These are phyloP conservation scores for Chionis minor DNA, from an alignment of 2,113 vertebrate species.

Conservation along the genomic window DNA sequence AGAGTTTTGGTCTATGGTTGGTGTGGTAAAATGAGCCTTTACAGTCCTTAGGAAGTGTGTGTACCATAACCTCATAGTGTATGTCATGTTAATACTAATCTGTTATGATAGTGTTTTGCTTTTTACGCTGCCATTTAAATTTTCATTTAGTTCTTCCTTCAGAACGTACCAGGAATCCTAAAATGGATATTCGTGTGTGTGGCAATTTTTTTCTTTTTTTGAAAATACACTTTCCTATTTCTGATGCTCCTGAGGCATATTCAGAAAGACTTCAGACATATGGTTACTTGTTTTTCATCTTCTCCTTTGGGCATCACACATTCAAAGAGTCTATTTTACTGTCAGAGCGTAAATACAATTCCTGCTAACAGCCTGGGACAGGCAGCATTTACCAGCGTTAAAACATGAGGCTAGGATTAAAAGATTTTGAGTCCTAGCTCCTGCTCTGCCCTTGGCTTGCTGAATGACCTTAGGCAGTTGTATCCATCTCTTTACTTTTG, in stretches of 20 bases:
- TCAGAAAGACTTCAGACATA: constrained; percentile 46
- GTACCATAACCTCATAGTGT: background rate
- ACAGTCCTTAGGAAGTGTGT: background rate
- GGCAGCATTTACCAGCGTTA: constrained; percentile 36
- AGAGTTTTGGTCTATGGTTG: background rate
- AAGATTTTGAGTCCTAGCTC: background rate
- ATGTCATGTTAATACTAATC: background rate
- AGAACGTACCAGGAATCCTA: background rate
- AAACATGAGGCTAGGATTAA: background rate
- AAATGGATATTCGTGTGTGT: background rate
- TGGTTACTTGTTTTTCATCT: constrained; percentile 48
- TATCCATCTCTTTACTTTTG: background rate
- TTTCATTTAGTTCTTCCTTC: background rate
- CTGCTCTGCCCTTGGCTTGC: background rate
- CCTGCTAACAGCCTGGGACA: constrained; percentile 16
- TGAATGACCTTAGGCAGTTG: background rate
- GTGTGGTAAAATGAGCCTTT: background rate
- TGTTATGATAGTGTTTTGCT: background rate
- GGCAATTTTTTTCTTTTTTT: background rate
- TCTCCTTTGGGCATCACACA: constrained; percentile 34
- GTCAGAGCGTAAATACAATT: constrained; percentile 36
- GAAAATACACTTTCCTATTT: background rate
- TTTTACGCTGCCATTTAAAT: background rate
- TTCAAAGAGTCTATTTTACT: constrained; percentile 19
- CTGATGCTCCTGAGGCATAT: constrained; percentile 36